Evolutionary conservation across 2,113 vertebrate genomes (phyloP).

Genomic region (Melierax canorus): DNA sequence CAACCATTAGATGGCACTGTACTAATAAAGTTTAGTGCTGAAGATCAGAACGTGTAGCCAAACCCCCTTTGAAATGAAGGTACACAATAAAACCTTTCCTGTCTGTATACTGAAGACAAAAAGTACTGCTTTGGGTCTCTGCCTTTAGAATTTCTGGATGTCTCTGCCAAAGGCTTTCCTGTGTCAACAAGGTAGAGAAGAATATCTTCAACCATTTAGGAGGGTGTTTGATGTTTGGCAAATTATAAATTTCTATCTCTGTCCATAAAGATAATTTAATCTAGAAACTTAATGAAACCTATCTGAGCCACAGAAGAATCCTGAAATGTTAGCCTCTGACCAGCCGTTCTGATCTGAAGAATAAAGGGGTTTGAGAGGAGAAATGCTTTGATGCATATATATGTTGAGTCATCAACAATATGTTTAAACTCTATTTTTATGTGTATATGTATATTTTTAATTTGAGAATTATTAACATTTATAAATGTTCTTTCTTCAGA

Average conservation of each 20-base stretch:
- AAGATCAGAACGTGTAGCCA: neutral
- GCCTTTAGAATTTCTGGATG: neutral
- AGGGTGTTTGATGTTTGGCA: neutral
- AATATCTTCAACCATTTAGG: neutral
- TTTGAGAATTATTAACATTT: neutral
- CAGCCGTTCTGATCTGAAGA: neutral
- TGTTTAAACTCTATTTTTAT: neutral
- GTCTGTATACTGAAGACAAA: neutral
- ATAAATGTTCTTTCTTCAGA: neutral
- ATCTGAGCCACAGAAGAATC: neutral
- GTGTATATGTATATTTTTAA: neutral
- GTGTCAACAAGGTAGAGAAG: neutral
- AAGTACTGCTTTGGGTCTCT: neutral
- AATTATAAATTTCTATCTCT: neutral
- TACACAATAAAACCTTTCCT: neutral
- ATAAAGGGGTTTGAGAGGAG: neutral
- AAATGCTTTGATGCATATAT: neutral
- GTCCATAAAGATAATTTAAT: neutral
- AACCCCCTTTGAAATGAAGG: neutral
- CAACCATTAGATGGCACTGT: conserved; percentile 38
- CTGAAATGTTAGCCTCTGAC: neutral
- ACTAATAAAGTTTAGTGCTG: neutral
- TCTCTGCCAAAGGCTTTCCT: neutral
- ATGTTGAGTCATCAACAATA: neutral
- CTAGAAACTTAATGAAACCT: neutral